Conservation (phyloP, 2,888 invertebrate species). For the Auanema freiburgensis region DNA sequence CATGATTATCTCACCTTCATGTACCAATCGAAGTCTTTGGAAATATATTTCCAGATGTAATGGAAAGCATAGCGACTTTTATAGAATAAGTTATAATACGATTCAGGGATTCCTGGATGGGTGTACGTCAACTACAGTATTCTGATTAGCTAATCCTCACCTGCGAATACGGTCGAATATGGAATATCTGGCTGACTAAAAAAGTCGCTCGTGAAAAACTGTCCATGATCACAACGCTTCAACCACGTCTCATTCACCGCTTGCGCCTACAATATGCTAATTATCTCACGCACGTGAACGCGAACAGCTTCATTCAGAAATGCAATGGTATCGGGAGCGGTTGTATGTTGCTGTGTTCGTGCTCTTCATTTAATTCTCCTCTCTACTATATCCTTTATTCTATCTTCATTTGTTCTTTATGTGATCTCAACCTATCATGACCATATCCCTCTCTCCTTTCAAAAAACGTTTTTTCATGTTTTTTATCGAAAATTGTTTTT, state of each 20-base stretch:
- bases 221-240: slow-evolving; percentile 32
- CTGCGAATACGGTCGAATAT: slow-evolving; percentile 34
- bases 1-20: slow-evolving; percentile 32
- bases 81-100: slow-evolving; percentile 32
- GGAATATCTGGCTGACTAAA: slow-evolving; percentile 25
- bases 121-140: background rate
- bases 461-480: slow-evolving; percentile 1
- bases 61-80: slow-evolving; percentile 38
- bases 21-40: slow-evolving; percentile 42
- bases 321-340: too few species aligned
- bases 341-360: too few species aligned
- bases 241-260: slow-evolving; percentile 40
- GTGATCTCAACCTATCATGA: too few species aligned
- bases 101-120: slow-evolving; percentile 33
- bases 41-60: slow-evolving; percentile 33
- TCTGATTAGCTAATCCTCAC: slow-evolving; percentile 5
- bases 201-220: slow-evolving; percentile 27
- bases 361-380: too few species aligned
- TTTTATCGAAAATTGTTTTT: background rate
- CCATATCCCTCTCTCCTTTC: too few species aligned
- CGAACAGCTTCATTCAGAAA: background rate
- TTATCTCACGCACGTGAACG: too few species aligned
- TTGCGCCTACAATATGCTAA: slow-evolving; percentile 20
- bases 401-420: too few species aligned
- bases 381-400: too few species aligned